Conservation (phyloP, 2,888 invertebrate species). For the Thumatha senex region DNA sequence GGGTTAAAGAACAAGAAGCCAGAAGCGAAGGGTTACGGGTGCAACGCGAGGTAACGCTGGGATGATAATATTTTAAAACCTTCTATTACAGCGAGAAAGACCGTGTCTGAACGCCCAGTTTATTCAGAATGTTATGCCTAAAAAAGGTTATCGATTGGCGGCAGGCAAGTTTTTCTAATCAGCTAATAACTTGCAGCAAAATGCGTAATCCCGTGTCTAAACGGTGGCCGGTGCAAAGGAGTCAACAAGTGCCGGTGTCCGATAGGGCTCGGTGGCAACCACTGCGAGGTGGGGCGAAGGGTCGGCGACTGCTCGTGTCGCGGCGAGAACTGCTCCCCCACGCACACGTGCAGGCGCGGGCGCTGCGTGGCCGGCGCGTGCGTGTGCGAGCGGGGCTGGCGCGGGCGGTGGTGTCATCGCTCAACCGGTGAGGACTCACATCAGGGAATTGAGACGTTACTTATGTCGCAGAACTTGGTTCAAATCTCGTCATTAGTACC, state of each 20-base stretch:
- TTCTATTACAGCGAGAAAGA: no score
- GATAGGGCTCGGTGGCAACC: constrained; percentile 92
- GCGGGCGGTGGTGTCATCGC: constrained; percentile 91
- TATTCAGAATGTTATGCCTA: no score
- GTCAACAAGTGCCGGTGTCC: constrained; percentile 95
- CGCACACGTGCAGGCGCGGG: constrained; percentile 91
- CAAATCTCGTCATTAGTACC: no score
- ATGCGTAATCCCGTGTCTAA: constrained; percentile 95
- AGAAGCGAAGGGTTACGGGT: no score
- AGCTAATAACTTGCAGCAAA: constrained; percentile 88
- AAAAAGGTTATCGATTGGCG: no score
- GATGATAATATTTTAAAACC: no score
- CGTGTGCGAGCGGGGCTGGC: constrained; percentile 92
- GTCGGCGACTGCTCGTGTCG: constrained; percentile 89
- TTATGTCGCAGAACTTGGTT: no score
- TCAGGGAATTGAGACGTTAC: no score
- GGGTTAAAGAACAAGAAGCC: no score
- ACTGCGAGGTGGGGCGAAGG: constrained; percentile 94
- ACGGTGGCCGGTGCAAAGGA: constrained; percentile 95
- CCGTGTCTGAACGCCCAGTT: no score
- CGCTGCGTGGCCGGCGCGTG: constrained; percentile 88
- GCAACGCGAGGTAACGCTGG: no score
- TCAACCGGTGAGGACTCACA: constrained; percentile 74
- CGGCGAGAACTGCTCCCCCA: constrained; percentile 87
- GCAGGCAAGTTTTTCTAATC: no score